phyloP scores from a whole-genome alignment of 2,113 vertebrate species.

The Lepus europaeus region DNA sequence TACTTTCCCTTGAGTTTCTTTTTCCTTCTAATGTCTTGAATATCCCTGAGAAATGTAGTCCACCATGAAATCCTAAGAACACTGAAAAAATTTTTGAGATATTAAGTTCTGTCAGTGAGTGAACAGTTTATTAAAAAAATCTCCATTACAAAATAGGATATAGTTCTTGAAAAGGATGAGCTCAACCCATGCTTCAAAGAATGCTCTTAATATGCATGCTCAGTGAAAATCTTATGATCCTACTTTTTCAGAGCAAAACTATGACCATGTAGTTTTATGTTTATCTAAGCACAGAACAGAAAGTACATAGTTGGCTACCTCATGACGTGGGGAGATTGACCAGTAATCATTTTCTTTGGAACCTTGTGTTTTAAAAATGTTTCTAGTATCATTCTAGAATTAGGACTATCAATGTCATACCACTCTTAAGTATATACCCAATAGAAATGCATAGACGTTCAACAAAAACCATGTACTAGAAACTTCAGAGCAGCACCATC shows the following conservation, averaged over 20 bases:
- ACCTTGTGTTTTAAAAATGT: background rate
- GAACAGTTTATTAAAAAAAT: background rate
- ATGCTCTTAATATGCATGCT: slow-evolving; percentile 1
- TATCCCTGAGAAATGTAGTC: background rate
- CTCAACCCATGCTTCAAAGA: background rate
- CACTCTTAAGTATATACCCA: background rate
- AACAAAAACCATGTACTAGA: background rate
- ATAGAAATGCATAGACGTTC: background rate
- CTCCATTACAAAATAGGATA: background rate
- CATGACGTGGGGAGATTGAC: background rate
- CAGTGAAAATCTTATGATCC: background rate
- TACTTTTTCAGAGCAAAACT: background rate
- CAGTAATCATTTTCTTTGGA: slow-evolving; percentile 21
- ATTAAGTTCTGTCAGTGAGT: background rate
- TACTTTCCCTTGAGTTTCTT: background rate
- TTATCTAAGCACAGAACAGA: slow-evolving; percentile 6
- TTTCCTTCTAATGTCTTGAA: background rate
- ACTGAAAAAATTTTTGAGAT: slow-evolving; percentile 6
- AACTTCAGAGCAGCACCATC: background rate
- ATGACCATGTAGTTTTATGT: background rate
- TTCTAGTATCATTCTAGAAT: slow-evolving; percentile 4
- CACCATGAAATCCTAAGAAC: background rate
- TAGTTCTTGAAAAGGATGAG: background rate
- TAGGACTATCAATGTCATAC: background rate
- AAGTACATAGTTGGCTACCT: background rate